Evolutionary conservation across 2,797 vertebrate species (phyloP).

Genomic region (Octomys mimax): DNA sequence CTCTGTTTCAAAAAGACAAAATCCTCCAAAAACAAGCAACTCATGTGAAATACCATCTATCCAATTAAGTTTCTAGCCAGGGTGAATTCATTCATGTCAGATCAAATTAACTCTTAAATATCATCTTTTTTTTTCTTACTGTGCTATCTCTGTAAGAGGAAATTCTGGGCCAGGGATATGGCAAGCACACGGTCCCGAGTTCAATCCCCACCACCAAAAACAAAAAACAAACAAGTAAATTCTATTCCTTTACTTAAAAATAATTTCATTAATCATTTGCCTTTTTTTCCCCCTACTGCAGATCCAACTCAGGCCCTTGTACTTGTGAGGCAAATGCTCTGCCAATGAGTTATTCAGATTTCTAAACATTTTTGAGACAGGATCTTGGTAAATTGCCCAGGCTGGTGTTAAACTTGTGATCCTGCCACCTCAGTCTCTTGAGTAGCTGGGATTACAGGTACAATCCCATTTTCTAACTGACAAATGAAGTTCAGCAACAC

Average conservation of each 20-base stretch:
- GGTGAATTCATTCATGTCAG: conserved; percentile 48
- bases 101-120: conserved; percentile 20
- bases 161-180: neutral
- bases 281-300: neutral
- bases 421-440: neutral
- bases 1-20: too few species aligned
- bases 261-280: neutral
- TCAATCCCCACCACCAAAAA: too few species aligned
- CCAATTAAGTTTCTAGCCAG: conserved; percentile 21
- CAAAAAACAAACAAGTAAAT: neutral
- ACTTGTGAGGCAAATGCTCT: neutral
- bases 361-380: neutral
- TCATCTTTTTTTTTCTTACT: neutral
- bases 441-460: neutral
- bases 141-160: neutral
- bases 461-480: neutral
- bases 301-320: neutral
- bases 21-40: too few species aligned
- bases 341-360: neutral
- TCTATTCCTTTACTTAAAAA: neutral
- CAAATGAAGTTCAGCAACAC: conserved; percentile 26
- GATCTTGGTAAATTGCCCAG: neutral
- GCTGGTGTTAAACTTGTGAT: neutral
- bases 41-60: conserved; percentile 47
- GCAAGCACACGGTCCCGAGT: too few species aligned